These are phyloP conservation scores for Pseudomyrmex flavicornis DNA, from an alignment of 1,140 invertebrate genomes.

Conservation along the genomic window DNA sequence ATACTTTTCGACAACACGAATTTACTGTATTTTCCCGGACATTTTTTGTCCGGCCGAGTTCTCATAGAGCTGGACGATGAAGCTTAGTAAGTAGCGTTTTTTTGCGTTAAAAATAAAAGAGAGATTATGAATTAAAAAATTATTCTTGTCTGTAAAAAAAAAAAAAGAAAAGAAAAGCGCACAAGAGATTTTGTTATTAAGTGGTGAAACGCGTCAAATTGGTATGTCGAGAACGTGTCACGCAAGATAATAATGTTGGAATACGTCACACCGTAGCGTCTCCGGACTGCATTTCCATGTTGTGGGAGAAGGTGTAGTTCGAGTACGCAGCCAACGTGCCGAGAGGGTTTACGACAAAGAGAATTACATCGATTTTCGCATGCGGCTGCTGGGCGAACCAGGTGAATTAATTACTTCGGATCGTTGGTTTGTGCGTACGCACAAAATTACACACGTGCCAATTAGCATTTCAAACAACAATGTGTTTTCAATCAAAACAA, in stretches of 20 bases:
- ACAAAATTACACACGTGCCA: neutral
- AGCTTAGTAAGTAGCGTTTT: constrained; percentile 87
- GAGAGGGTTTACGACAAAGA: constrained; percentile 95
- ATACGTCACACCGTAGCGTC: constrained; percentile 78
- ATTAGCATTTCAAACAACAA: neutral
- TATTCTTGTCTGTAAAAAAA: neutral
- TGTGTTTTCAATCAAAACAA: too few relatives aligned
- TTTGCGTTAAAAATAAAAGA: neutral
- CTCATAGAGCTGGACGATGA: constrained; percentile 97
- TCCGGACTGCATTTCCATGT: constrained; percentile 96
- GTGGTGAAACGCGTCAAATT: too few relatives aligned
- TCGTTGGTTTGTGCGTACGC: neutral
- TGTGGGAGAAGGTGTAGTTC: constrained; percentile 95
- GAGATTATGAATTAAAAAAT: neutral
- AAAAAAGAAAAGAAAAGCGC: neutral
- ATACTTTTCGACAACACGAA: constrained; percentile 98
- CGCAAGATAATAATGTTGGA: constrained; percentile 21
- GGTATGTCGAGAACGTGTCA: neutral
- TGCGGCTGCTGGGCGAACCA: constrained; percentile 95
- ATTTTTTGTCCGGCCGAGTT: constrained; percentile 96
- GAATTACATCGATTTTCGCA: constrained; percentile 98
- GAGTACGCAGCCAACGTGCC: constrained; percentile 91
- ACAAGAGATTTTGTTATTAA: too few relatives aligned
- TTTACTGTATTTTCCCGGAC: constrained; percentile 95
- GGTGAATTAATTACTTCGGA: constrained; percentile 85